Conservation (phyloP, 2,888 invertebrate species). For the Nymphalis urticae region DNA sequence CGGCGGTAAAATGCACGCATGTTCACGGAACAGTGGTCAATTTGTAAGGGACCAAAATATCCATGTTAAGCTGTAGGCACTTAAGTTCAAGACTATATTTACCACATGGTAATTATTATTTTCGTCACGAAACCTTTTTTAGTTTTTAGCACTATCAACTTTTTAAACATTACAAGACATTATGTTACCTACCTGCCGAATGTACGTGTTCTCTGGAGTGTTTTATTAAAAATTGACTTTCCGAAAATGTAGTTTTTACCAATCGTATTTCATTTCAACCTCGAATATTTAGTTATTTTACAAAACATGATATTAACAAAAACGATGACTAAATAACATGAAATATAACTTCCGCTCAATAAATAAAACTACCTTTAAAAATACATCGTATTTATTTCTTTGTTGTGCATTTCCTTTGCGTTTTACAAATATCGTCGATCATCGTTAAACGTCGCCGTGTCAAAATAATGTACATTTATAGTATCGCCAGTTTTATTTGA, state of each 20-base stretch:
- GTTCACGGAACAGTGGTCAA: conserved; percentile 13
- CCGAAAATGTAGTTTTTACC: too few species aligned
- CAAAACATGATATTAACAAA: neutral
- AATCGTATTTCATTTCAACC: too few species aligned
- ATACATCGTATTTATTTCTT: conserved; percentile 3
- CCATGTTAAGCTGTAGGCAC: neutral
- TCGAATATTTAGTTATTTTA: neutral
- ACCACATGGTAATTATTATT: neutral
- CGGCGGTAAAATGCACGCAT: conserved; percentile 13
- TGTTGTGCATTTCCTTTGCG: conserved; percentile 1
- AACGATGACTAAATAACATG: neutral
- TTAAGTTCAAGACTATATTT: neutral
- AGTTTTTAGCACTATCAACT: too few species aligned
- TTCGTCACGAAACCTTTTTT: neutral
- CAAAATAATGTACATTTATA: neutral
- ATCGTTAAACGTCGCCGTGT: conserved; percentile 2
- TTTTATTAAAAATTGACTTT: too few species aligned
- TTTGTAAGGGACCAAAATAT: conserved; percentile 7
- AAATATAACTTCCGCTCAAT: conserved; percentile 4
- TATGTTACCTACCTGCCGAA: too few species aligned
- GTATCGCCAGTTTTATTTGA: neutral
- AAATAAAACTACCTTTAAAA: neutral
- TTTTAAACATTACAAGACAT: too few species aligned
- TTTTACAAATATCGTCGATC: neutral
- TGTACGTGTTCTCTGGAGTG: too few species aligned